A percentile compares a stretch with the other conserved stretches of the same genome.
phyloP scores from a whole-genome alignment of 2,113 vertebrate species.

The Solea senegalensis region DNA sequence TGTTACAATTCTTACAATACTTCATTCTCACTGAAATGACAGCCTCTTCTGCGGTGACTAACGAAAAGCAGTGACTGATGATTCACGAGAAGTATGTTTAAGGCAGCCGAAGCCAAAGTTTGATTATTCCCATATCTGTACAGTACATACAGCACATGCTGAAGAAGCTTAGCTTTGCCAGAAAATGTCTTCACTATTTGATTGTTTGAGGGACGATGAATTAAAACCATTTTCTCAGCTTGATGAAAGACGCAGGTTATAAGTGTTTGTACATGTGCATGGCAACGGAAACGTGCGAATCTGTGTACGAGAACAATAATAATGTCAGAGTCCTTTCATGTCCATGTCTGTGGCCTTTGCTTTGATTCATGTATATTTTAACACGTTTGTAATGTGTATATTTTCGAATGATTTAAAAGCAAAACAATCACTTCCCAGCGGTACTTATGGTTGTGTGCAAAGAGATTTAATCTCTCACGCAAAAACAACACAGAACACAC shows the following conservation, averaged over 20 bases:
- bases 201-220: too few relatives aligned
- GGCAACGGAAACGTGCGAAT: neutral
- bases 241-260: conserved; percentile 9
- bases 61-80: conserved; percentile 11
- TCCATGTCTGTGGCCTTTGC: neutral
- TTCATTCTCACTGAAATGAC: conserved; percentile 22
- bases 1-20: conserved; percentile 33
- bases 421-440: neutral
- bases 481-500: neutral
- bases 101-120: conserved; percentile 9
- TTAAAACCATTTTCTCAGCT: neutral
- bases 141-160: neutral
- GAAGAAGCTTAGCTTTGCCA: conserved; percentile 20
- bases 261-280: neutral
- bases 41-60: conserved; percentile 30
- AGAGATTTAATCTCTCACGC: conserved; percentile 22
- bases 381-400: neutral
- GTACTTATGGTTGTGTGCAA: conserved; percentile 5
- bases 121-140: neutral
- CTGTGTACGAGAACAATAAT: neutral
- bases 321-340: neutral
- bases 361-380: conserved; percentile 1
- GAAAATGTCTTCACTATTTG: neutral
- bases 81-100: conserved; percentile 12
- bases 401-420: conserved; percentile 14